A percentile compares a stretch with the other conserved stretches of the same genome.
phyloP scores from a whole-genome alignment of 2,113 vertebrate genomes.

The Macroglossus sobrinus region DNA sequence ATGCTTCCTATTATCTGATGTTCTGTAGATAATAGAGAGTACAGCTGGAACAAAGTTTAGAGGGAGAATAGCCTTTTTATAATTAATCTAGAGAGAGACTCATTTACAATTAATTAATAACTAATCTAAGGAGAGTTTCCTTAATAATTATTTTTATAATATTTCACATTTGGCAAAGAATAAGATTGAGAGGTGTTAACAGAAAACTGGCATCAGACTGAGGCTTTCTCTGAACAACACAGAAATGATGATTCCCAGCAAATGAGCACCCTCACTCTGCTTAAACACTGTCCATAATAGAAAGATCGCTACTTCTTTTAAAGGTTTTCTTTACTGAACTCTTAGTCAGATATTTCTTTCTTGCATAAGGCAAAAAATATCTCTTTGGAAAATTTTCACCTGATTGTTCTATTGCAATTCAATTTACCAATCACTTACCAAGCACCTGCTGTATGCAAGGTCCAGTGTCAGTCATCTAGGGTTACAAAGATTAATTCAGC shows the following conservation, averaged over 20 bases:
- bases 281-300: neutral
- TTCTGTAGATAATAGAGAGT: neutral
- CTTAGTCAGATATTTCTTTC: neutral
- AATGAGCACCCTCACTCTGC: neutral
- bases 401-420: neutral
- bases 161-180: slow-evolving; percentile 40
- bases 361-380: neutral
- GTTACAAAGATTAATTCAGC: neutral
- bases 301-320: neutral
- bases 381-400: neutral
- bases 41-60: neutral
- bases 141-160: slow-evolving; percentile 49
- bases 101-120: slow-evolving; percentile 47
- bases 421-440: neutral
- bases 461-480: neutral
- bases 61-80: slow-evolving; percentile 10
- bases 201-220: neutral
- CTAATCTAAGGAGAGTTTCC: neutral
- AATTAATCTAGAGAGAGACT: slow-evolving; percentile 5
- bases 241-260: neutral
- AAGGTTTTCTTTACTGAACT: neutral
- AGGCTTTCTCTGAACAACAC: neutral
- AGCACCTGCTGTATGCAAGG: neutral
- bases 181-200: neutral
- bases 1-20: neutral